A percentile compares a stretch with the other conserved stretches of the same genome.
Evolutionary conservation across 2,113 vertebrate genomes (phyloP).

Genomic region (Centropus unirufus): DNA sequence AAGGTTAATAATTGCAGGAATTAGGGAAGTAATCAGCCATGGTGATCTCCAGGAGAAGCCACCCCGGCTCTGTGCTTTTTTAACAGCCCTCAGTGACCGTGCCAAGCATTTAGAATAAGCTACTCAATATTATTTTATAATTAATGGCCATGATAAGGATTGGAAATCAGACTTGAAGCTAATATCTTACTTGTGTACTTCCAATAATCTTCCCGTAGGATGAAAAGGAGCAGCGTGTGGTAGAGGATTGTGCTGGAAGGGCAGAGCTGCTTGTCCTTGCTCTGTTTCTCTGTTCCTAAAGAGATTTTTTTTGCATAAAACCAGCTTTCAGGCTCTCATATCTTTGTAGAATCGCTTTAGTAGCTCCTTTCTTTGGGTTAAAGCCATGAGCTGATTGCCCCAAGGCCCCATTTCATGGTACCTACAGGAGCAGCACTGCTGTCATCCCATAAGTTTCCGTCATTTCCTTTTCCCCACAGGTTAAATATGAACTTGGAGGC

Average conservation of each 20-base stretch:
- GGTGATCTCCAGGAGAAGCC: slow-evolving; percentile 41
- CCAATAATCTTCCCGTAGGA: background rate
- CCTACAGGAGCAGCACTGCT: background rate
- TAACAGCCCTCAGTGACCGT: background rate
- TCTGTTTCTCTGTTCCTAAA: background rate
- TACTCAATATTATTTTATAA: background rate
- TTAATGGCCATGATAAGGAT: background rate
- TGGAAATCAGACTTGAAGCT: background rate
- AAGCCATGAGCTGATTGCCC: background rate
- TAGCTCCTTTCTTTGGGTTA: background rate
- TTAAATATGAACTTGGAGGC: background rate
- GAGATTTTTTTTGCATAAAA: background rate
- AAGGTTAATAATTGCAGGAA: slow-evolving; percentile 42
- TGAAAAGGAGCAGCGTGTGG: accelerated
- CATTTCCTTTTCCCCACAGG: background rate
- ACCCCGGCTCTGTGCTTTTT: background rate
- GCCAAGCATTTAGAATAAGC: background rate
- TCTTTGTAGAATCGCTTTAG: background rate
- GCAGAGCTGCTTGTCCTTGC: background rate
- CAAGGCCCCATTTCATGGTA: background rate
- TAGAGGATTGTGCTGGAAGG: background rate
- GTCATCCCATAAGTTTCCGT: background rate
- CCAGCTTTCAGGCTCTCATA: background rate
- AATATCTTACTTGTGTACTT: background rate
- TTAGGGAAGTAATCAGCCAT: slow-evolving; percentile 21